Conservation (phyloP, 2,888 invertebrate genomes). For the Athrips mouffetella region DNA sequence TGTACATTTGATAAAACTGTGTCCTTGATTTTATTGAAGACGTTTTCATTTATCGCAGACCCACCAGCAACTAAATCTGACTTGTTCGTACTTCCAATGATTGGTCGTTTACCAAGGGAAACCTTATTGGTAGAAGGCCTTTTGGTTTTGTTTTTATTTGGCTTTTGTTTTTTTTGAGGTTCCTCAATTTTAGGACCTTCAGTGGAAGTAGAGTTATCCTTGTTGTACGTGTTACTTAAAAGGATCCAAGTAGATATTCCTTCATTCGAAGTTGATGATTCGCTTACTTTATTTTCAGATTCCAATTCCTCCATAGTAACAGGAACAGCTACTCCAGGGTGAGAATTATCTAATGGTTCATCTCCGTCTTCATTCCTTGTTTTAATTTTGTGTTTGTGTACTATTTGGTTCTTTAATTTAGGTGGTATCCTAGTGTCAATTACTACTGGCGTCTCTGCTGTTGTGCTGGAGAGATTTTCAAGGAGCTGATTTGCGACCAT, state of each 20-base stretch:
- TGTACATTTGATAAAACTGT: constrained; percentile 76
- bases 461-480: constrained; percentile 57
- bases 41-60: constrained; percentile 70
- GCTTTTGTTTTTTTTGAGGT: constrained; percentile 52
- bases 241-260: constrained; percentile 89
- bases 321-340: constrained; percentile 83
- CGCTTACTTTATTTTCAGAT: constrained; percentile 68
- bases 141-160: constrained; percentile 59
- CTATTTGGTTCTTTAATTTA: constrained; percentile 75
- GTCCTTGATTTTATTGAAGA: constrained; percentile 80
- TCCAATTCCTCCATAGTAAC: constrained; percentile 81
- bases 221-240: constrained; percentile 72
- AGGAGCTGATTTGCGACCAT: constrained; percentile 78
- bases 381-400: constrained; percentile 61
- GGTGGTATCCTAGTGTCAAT: constrained; percentile 81
- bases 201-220: constrained; percentile 52
- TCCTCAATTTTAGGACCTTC: constrained; percentile 61
- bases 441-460: constrained; percentile 58
- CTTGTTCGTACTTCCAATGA: constrained; percentile 68
- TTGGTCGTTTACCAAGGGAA: constrained; percentile 50
- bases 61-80: constrained; percentile 68
- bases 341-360: constrained; percentile 68
- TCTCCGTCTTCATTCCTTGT: constrained; percentile 58
- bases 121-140: constrained; percentile 54
- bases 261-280: constrained; percentile 78